A percentile compares a stretch with the other conserved stretches of the same genome.
Conservation (phyloP, 2,113 vertebrate genomes). For the Pardalotus punctatus region DNA sequence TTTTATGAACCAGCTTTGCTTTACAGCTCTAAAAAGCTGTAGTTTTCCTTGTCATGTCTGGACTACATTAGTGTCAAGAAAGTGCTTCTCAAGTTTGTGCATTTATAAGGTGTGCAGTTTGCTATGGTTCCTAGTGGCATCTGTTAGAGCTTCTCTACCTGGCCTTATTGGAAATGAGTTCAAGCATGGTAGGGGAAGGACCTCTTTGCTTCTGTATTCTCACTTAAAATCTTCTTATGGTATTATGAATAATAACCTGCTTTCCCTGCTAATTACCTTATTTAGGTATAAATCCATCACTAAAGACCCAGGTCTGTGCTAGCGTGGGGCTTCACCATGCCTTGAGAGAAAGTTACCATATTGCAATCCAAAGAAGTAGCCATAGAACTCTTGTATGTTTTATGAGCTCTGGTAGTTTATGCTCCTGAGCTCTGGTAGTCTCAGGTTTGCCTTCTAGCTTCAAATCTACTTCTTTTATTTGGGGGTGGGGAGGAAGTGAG, state of each 20-base stretch:
- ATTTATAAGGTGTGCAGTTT: background rate
- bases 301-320: background rate
- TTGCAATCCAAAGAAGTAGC: background rate
- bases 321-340: background rate
- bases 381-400: background rate
- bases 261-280: background rate
- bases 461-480: background rate
- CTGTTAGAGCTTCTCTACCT: background rate
- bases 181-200: background rate
- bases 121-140: accelerated
- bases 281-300: background rate
- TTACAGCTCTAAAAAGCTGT: background rate
- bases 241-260: background rate
- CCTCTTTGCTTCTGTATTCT: background rate
- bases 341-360: background rate
- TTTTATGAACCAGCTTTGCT: background rate
- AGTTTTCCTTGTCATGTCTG: background rate
- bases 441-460: background rate
- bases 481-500: background rate
- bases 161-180: background rate
- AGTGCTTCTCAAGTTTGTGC: background rate
- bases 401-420: no score
- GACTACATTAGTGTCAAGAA: background rate
- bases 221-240: background rate
- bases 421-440: background rate